Evolutionary conservation across 2,113 vertebrate species (phyloP), one percentile per base, ranked within the genome.

Genomic region (Syngnathus scovelli): DNA sequence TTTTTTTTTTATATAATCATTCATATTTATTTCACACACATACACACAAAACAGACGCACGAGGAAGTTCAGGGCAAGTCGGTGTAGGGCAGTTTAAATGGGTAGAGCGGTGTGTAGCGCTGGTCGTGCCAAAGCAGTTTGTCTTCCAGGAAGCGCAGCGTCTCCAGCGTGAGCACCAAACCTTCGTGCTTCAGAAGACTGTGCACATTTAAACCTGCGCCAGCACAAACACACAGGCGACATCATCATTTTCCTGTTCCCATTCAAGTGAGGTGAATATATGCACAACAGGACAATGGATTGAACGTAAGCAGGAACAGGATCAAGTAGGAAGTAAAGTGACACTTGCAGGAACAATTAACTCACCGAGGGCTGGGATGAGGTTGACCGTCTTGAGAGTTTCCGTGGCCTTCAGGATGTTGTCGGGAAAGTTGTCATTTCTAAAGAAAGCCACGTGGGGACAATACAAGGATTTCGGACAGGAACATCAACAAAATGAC

Each of bases 151-250:
- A 96, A 94, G 80, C 62, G 62, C 7, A 95, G 33, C 0, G 93
- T 83, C 1, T 88, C 87, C 80, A 96, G 68, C 0, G 94, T 95
- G 15, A 98, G 92, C 63, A 96, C 69, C 61, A 98, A 54, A 0
- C 88, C 90, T 54, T 93, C 87, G 13, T 96, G 90, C 64, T 97
- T 96, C 71, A 97, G 84, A 84, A 96, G 84, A 83, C 94, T 95
- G 90, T 96, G 83, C 33, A 95, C 93, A 0, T 95, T 98, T 59
- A 97, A 86, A 54, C 94, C 95, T 96, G 86, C 6, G 27, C 16
- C 2, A 15, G 13, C 15, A 6, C 23, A 55, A 7, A 18, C 13
- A 15, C 70, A 56, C 67, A 43, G 18, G 2, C 13, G 16, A 58
- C 15, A 16, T n/a, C 18, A 19, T n/a, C 60, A 1, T 1, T 18